Percentiles rank a stretch among this genome's conserved stretches.
Evolutionary conservation across 30 jellyfish, hydroid and myxozoan species (phyloP).

Genomic region (Chrysaora quinquecirrha): DNA sequence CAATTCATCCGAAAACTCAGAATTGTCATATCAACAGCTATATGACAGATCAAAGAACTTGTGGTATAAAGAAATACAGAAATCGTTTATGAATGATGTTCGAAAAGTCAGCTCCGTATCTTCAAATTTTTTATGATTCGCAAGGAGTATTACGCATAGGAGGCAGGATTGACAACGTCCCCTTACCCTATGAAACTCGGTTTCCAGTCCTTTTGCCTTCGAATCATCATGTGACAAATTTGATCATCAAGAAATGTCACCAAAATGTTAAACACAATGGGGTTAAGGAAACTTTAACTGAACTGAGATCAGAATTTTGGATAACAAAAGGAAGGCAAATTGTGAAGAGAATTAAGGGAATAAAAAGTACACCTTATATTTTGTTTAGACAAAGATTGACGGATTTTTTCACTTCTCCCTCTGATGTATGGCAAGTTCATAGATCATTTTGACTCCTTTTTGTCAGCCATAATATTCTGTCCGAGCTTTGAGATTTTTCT

Average conservation of each 20-base stretch:
- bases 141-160: constrained; percentile 9
- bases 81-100: background rate
- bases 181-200: constrained; percentile 29
- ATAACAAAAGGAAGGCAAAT: too few relatives aligned
- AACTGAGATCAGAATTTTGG: constrained; percentile 29
- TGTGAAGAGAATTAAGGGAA: too few relatives aligned
- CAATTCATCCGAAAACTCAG: background rate
- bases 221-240: constrained; percentile 9
- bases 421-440: too few relatives aligned
- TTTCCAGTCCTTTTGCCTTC: constrained; percentile 35
- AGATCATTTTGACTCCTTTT: too few relatives aligned
- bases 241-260: constrained; percentile 11
- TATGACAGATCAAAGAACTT: background rate
- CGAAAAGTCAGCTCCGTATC: background rate
- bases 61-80: constrained; percentile 32
- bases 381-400: too few relatives aligned
- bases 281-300: constrained; percentile 34
- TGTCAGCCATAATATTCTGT: too few relatives aligned
- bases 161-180: constrained; percentile 34
- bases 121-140: constrained; percentile 9
- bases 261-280: constrained; percentile 31
- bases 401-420: too few relatives aligned
- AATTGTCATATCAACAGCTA: too few relatives aligned
- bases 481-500: too few relatives aligned
- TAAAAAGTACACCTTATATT: too few relatives aligned